Conservation (phyloP, 2,113 vertebrate species). For the Scartelaos histophorus region DNA sequence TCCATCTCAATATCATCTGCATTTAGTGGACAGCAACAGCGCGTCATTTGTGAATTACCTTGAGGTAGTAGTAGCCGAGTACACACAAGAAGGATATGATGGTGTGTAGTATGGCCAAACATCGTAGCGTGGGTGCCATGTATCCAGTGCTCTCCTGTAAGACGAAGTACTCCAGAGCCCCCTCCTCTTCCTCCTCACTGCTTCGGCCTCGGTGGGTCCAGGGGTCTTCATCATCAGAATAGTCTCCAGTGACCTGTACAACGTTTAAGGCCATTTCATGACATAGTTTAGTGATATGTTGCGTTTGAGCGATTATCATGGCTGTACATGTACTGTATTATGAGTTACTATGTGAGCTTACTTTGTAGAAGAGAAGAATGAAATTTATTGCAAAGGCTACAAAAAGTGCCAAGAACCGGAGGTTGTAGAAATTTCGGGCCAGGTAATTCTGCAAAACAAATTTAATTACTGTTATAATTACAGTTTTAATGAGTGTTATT, state of each 20-base stretch:
- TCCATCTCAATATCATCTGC: background rate
- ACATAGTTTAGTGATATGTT: background rate
- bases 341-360: slow-evolving; percentile 62
- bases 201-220: slow-evolving; percentile 87
- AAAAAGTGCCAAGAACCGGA: slow-evolving; percentile 94
- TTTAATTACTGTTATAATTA: background rate
- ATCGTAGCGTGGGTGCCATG: slow-evolving; percentile 92
- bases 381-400: slow-evolving; percentile 99
- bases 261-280: background rate
- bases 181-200: slow-evolving; percentile 85
- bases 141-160: slow-evolving; percentile 97
- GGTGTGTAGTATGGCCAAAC: slow-evolving; percentile 90
- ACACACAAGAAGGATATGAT: slow-evolving; percentile 96
- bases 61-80: slow-evolving; percentile 95
- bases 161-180: slow-evolving; percentile 90
- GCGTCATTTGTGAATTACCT: slow-evolving; percentile 75
- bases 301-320: background rate
- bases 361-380: slow-evolving; percentile 99
- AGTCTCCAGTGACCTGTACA: slow-evolving; percentile 91
- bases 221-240: slow-evolving; percentile 86
- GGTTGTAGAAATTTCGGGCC: slow-evolving; percentile 98
- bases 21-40: background rate
- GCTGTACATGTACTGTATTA: background rate
- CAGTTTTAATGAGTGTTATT: background rate
- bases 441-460: slow-evolving; percentile 86